Base-by-base conservation (phyloP, 2,888 invertebrate genomes). In the Ariolimax columbianus region DNA sequence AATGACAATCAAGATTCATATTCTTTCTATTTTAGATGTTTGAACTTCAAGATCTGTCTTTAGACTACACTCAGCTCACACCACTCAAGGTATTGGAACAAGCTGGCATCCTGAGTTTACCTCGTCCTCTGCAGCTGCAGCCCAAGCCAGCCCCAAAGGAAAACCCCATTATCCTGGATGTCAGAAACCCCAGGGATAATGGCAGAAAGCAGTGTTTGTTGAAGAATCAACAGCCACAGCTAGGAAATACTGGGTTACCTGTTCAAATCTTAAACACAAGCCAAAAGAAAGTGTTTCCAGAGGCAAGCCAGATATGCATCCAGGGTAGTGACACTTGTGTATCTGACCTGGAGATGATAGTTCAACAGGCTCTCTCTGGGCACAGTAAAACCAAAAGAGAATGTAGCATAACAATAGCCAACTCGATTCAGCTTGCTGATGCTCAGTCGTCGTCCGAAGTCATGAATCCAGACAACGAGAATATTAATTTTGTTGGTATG, bases 51-150 rank as follows among this genome's bases (percentile, higher is more conserved):
- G 85, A 85, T 36, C 38, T 66, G 17, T 81, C 85, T 43, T 23
- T 80, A 0, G 85, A 85, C 36, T 80, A 81, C 77, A 77, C 36
- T 26, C 75, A 85, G 30, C 77, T 85, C 17, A 66, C 85, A 17
- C 85, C 85, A 33, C 63, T 85, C 17, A 85, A 68, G 72, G 63
- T 55, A 0, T 43, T 85, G 14, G 85, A 85, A 72, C 85, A 81
- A 75, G 85, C 85, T 43, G 85, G 85, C 33, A 81, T 85, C 47
- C 43, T 85, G 38, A 75, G 36, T 55, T 38, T 85, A 14, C 85
- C 85, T 17, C 78, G 43, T 1, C 55, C 63, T 19, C 47, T 33
- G 23, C 75, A 26, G 38, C n/a, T 68, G 1, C 38, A 7, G 30
- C 14, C 19, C 6, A 66, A 66, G 30, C 36, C 40, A 19, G 23